Conservation (phyloP, 1,140 invertebrate species). For the Drosophila tsacasi region DNA sequence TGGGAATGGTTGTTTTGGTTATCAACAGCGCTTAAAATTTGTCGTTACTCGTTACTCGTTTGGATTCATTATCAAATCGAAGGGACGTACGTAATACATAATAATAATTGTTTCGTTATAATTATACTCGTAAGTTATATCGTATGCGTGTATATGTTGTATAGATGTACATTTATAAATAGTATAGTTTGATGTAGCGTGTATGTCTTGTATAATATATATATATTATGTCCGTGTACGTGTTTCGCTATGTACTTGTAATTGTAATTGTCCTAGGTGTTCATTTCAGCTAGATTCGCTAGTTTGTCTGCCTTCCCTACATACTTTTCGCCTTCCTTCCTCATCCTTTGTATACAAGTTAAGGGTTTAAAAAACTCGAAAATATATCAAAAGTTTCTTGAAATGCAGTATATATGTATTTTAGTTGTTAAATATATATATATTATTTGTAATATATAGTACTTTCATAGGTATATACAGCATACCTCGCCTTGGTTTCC, state of each 20-base stretch:
- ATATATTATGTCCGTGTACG: slow-evolving; percentile 51
- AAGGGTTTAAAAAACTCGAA: slow-evolving; percentile 73
- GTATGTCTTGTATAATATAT: slow-evolving; percentile 56
- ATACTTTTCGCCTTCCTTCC: slow-evolving; percentile 26
- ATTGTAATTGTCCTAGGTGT: slow-evolving; percentile 76
- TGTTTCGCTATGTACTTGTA: slow-evolving; percentile 51
- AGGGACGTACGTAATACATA: slow-evolving; percentile 73
- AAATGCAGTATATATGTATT: slow-evolving; percentile 77
- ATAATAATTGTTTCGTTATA: slow-evolving; percentile 53
- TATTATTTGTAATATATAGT: slow-evolving; percentile 54
- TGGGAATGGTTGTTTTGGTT: slow-evolving; percentile 62
- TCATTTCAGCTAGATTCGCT: slow-evolving; percentile 72
- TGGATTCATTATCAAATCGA: slow-evolving; percentile 65
- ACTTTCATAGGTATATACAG: slow-evolving; percentile 55
- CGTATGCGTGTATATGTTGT: slow-evolving; percentile 52
- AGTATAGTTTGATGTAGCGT: slow-evolving; percentile 61
- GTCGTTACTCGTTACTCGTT: slow-evolving; percentile 50
- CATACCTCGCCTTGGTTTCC: slow-evolving; percentile 41
- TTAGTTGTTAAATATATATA: slow-evolving; percentile 64
- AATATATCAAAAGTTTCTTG: slow-evolving; percentile 78
- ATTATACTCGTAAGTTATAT: slow-evolving; percentile 66
- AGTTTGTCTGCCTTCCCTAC: slow-evolving; percentile 55
- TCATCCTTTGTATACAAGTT: slow-evolving; percentile 69
- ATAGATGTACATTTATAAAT: slow-evolving; percentile 68
- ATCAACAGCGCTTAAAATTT: slow-evolving; percentile 69